Base-by-base conservation (phyloP, 2,113 vertebrate species). In the Microtus pennsylvanicus region DNA sequence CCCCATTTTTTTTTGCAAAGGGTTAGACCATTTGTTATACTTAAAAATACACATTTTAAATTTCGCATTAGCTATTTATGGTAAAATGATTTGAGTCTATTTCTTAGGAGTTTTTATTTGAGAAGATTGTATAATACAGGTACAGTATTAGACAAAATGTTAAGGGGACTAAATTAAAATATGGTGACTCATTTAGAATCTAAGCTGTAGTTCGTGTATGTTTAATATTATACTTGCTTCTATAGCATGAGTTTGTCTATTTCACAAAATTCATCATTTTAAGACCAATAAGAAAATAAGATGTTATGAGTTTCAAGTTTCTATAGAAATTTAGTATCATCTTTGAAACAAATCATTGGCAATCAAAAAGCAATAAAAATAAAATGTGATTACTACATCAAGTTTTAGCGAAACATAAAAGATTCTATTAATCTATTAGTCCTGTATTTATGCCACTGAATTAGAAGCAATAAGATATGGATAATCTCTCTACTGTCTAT, bases 91-190 rank as follows among this genome's bases (percentile, higher is more conserved):
- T 80, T 78, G 26, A 42, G 87, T 90, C 21, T 82, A 35, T 13
- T 86, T 24, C 5, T 65, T 91, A 9, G 12, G 74, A 70, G 19
- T 77, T 35, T 88, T 10, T 45, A 70, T 38, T 93, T 50, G 87
- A 0, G 19, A 85, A 83, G 90, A 65, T 88, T 87, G 22, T 93
- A 22, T 21, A 89, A 70, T 69, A 2, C 75, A 12, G 61, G 74
- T 50, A 2, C 5, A 45, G 80, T 90, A 77, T 81, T 80, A 58
- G 30, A 45, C 82, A 75, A 74, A 97, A 87, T 85, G 8, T 61
- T 3, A 94, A 89, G 67, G 82, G 3, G 10, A 72, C 11, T 83
- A 85, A 90, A 88, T 89, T 83, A 63, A 94, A 87, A 81, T 72
- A 77, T 2, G 82, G 21, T 82, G 7, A 67, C 65, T 76, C 50